Conservation (phyloP, 2,113 vertebrate genomes). For the Epinephelus fuscoguttatus region DNA sequence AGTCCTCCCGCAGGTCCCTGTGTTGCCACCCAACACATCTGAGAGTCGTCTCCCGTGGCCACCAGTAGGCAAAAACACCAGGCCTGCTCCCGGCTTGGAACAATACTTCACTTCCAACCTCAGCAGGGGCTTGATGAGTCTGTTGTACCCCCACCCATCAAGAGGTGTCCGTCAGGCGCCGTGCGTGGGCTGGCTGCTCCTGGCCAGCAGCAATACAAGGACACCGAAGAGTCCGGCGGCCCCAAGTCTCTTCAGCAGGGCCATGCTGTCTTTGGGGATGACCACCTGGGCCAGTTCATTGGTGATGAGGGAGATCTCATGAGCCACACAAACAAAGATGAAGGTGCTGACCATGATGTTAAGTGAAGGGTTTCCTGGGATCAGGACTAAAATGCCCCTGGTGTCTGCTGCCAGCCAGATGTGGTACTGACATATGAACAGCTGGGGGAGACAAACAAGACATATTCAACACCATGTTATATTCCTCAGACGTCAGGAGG, state of each 20-base stretch:
- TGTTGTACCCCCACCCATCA: background rate
- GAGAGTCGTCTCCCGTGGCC: background rate
- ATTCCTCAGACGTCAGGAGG: background rate
- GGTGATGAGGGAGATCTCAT: conserved; percentile 97
- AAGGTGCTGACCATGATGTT: conserved; percentile 97
- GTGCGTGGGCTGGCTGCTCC: conserved; percentile 31
- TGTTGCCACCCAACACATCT: background rate
- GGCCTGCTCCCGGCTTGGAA: conserved; percentile 26
- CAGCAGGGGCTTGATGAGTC: background rate
- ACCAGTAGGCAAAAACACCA: background rate
- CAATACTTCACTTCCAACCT: conserved; percentile 9
- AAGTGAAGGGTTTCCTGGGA: conserved; percentile 93
- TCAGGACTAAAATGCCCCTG: conserved; percentile 95
- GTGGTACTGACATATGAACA: conserved; percentile 99
- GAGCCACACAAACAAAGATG: conserved; percentile 97
- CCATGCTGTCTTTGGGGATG: conserved; percentile 93
- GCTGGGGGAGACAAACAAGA: conserved; percentile 81
- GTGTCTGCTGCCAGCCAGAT: conserved; percentile 99
- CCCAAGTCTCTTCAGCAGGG: conserved; percentile 90
- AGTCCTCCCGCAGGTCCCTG: background rate
- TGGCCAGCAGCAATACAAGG: conserved; percentile 83
- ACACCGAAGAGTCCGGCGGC: conserved; percentile 85
- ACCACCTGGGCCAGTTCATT: conserved; percentile 95
- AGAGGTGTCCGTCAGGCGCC: conserved; percentile 51
- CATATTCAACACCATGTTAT: background rate